Percentiles rank a stretch among this genome's conserved stretches.
These are phyloP conservation scores for Harmothoe impar DNA, from an alignment of 2,888 invertebrate species.

Conservation along the genomic window DNA sequence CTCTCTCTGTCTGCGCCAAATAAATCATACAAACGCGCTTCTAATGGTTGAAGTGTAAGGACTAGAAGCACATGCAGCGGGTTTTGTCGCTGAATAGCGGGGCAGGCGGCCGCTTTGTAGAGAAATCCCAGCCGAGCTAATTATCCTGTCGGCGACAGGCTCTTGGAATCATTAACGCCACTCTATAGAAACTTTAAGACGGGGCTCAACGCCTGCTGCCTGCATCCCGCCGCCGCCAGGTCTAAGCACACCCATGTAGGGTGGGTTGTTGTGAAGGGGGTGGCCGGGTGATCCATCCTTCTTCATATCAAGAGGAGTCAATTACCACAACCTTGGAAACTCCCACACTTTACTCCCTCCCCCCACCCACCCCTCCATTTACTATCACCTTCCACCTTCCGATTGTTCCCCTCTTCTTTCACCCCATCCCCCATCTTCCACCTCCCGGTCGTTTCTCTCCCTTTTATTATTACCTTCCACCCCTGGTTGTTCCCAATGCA, in stretches of 20 bases:
- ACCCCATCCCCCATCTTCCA: not conserved
- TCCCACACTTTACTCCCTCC: not conserved
- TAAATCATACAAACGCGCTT: conserved; percentile 21
- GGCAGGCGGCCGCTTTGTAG: conserved; percentile 7
- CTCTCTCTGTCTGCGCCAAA: not conserved
- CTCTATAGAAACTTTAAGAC: conserved; percentile 42
- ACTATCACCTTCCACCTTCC: not conserved
- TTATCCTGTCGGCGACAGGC: conserved; percentile 28
- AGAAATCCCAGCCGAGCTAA: not conserved
- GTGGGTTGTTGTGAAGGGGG: not conserved
- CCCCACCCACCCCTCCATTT: not conserved
- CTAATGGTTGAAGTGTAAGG: not conserved
- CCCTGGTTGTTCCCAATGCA: not conserved
- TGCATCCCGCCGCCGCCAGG: not conserved
- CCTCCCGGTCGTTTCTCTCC: not conserved
- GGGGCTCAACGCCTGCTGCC: not conserved
- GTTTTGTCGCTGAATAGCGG: conserved; percentile 1
- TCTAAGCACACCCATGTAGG: not conserved
- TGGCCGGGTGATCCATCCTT: not conserved
- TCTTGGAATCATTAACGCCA: conserved; percentile 21
- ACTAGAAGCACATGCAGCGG: not conserved
- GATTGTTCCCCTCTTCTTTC: not conserved
- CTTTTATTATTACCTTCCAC: not conserved
- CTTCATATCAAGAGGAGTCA: conserved; percentile 29
- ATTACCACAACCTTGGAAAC: not conserved